Conservation (phyloP, 2,888 invertebrate species). For the Baccha elongata region DNA sequence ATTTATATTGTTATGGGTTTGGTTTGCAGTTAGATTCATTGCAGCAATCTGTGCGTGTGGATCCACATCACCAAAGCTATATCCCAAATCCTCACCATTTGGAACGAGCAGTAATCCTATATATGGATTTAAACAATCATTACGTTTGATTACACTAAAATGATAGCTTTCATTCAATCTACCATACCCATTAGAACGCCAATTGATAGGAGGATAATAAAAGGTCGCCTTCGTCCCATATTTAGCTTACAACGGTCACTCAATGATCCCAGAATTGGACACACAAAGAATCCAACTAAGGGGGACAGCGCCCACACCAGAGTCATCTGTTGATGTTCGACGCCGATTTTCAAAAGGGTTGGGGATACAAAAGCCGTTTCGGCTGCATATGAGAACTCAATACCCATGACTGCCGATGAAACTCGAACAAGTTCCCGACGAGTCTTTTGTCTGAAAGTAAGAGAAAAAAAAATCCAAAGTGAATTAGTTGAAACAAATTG, state of each 20-base stretch:
- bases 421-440: conserved; percentile 91
- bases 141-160: conserved; percentile 33
- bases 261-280: conserved; percentile 94
- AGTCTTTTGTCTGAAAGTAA: conserved; percentile 87
- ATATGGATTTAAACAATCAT: conserved; percentile 49
- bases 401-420: conserved; percentile 98
- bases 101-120: conserved; percentile 95
- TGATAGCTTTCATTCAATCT: conserved; percentile 18
- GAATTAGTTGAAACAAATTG: conserved; percentile 42
- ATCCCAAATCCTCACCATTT: conserved; percentile 94
- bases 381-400: conserved; percentile 98
- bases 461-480: conserved; percentile 49
- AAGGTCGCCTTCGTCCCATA: conserved; percentile 94
- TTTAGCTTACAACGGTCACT: conserved; percentile 93
- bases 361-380: conserved; percentile 99
- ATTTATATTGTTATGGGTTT: conserved; percentile 80
- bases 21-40: conserved; percentile 81
- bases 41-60: conserved; percentile 79
- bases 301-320: conserved; percentile 98
- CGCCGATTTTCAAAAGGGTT: conserved; percentile 95
- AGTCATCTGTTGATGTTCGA: conserved; percentile 96
- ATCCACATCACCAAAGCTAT: conserved; percentile 89
- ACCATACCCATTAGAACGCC: conserved; percentile 92
- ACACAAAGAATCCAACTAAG: conserved; percentile 95
- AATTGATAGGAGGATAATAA: conserved; percentile 93